Percentiles rank a stretch among this genome's conserved stretches.
These are phyloP conservation scores for Oxyruncus cristatus DNA, from an alignment of 2,113 vertebrate species.

Conservation along the genomic window DNA sequence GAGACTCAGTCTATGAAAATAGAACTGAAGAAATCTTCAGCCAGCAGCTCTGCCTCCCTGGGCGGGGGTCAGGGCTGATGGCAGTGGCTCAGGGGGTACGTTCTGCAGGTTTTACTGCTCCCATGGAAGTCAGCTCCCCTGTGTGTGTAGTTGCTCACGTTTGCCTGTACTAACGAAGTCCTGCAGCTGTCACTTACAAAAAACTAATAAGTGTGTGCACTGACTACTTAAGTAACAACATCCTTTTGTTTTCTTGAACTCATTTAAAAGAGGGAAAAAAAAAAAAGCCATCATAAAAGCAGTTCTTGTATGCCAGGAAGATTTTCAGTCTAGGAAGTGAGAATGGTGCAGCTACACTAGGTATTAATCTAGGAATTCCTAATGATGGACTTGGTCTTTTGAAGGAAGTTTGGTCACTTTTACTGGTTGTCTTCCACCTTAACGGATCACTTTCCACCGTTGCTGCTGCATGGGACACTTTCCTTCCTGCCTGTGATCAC, in stretches of 20 bases:
- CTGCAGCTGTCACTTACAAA: slow-evolving; percentile 58
- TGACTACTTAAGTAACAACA: slow-evolving; percentile 46
- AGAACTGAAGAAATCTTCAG: slow-evolving; percentile 91
- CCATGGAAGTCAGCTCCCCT: slow-evolving; percentile 53
- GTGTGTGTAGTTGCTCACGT: slow-evolving; percentile 42
- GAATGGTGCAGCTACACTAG: neutral
- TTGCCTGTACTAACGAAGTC: slow-evolving; percentile 69
- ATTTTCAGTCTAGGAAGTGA: neutral
- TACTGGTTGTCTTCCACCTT: neutral
- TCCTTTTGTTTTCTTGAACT: slow-evolving; percentile 9
- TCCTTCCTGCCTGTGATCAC: neutral
- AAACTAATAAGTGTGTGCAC: slow-evolving; percentile 66
- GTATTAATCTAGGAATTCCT: neutral
- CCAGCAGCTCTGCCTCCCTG: slow-evolving; percentile 78
- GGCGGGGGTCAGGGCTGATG: slow-evolving; percentile 87
- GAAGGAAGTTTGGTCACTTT: neutral
- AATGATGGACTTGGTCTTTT: neutral
- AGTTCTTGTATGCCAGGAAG: neutral
- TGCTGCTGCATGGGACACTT: neutral
- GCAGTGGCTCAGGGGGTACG: slow-evolving; percentile 77
- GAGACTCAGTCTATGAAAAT: slow-evolving; percentile 94
- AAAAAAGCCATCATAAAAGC: neutral
- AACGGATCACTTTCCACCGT: neutral
- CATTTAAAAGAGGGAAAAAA: neutral
- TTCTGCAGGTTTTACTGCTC: slow-evolving; percentile 71